Evolutionary conservation across 2,888 invertebrate species (phyloP).

Genomic region (Cyaniris semiargus): DNA sequence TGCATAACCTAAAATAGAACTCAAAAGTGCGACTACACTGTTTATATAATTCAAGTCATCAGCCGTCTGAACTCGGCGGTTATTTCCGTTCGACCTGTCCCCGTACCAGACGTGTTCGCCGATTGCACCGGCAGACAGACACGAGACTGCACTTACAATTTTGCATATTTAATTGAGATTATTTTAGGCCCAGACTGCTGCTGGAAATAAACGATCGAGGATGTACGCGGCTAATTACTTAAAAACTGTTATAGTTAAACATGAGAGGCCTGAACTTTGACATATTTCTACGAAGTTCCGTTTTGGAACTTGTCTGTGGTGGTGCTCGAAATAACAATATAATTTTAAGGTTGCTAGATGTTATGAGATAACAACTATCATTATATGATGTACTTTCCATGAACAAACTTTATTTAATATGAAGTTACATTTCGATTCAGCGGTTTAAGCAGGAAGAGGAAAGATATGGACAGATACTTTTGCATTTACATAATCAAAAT

Average conservation of each 20-base stretch:
- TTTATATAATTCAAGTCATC: constrained; percentile 75
- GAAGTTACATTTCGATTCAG: too few species aligned
- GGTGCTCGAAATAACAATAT: too few species aligned
- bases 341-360: too few species aligned
- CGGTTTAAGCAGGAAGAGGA: too few species aligned
- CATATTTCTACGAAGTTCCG: too few species aligned
- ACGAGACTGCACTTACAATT: constrained; percentile 72
- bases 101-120: constrained; percentile 70
- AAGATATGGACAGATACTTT: too few species aligned
- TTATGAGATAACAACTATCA: too few species aligned
- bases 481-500: too few species aligned
- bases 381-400: too few species aligned
- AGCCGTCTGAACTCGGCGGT: constrained; percentile 75
- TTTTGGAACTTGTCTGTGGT: too few species aligned
- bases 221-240: background rate
- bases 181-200: constrained; percentile 26
- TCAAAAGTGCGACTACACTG: background rate
- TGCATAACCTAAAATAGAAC: background rate
- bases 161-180: constrained; percentile 74
- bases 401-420: too few species aligned
- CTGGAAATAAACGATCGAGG: background rate
- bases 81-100: constrained; percentile 78
- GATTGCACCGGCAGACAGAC: constrained; percentile 72
- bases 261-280: too few species aligned
- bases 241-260: background rate